phyloP scores from a whole-genome alignment of 2,797 vertebrate genomes.

The Poeciliopsis infans region DNA sequence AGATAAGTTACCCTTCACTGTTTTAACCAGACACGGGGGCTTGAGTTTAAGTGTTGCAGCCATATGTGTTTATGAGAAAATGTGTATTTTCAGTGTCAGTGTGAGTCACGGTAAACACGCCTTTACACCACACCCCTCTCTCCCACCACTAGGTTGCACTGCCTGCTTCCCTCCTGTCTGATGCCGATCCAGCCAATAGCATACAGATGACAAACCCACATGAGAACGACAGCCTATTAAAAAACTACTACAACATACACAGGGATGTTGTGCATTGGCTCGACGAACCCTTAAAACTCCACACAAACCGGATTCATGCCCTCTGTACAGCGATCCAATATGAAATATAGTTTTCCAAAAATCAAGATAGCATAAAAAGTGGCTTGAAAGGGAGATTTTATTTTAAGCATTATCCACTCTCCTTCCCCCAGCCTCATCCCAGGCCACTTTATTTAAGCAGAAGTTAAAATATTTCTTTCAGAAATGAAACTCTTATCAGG shows the following conservation, averaged over 20 bases:
- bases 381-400: neutral
- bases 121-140: slow-evolving; percentile 54
- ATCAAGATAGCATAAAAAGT: slow-evolving; percentile 8
- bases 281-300: slow-evolving; percentile 19
- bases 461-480: neutral
- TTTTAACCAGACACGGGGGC: slow-evolving; percentile 43
- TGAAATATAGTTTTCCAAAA: slow-evolving; percentile 63
- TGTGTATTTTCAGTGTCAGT: slow-evolving; percentile 36
- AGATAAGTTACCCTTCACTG: slow-evolving; percentile 59
- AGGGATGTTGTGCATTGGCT: slow-evolving; percentile 40
- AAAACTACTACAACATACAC: slow-evolving; percentile 57
- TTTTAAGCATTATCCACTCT: neutral
- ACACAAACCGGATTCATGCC: slow-evolving; percentile 58
- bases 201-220: slow-evolving; percentile 47
- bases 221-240: slow-evolving; percentile 63
- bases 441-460: neutral
- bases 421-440: neutral
- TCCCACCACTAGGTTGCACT: slow-evolving; percentile 82
- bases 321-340: slow-evolving; percentile 58
- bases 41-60: slow-evolving; percentile 24
- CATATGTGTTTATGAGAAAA: slow-evolving; percentile 35
- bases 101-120: slow-evolving; percentile 33
- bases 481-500: neutral
- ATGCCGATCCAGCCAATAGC: slow-evolving; percentile 63
- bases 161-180: slow-evolving; percentile 68